A percentile compares a stretch with the other conserved stretches of the same genome.
Conservation (phyloP, 2,888 invertebrate species). For the Graphium colonna region DNA sequence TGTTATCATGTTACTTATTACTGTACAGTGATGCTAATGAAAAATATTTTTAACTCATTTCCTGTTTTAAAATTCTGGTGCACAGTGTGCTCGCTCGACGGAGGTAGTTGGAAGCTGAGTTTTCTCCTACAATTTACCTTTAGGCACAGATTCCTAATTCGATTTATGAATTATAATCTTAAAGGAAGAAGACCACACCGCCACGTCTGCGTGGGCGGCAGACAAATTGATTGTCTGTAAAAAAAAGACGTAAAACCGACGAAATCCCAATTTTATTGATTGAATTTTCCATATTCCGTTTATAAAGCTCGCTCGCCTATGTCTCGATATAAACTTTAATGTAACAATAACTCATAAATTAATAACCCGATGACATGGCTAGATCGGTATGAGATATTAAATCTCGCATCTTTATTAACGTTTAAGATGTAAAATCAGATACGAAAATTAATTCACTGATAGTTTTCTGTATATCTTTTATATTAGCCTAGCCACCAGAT, state of each 20-base stretch:
- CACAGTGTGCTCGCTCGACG: no score
- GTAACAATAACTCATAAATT: conserved; percentile 15
- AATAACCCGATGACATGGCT: conserved; percentile 8
- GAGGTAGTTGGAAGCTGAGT: no score
- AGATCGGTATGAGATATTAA: conserved; percentile 4
- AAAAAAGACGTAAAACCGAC: conserved; percentile 11
- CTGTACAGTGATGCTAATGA: no score
- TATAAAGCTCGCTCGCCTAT: conserved; percentile 6
- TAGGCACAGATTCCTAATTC: not conserved
- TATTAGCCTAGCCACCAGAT: no score
- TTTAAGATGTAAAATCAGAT: no score
- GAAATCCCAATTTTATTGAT: conserved; percentile 22
- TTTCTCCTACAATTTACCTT: not conserved
- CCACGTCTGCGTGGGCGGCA: conserved; percentile 11
- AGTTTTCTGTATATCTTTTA: no score
- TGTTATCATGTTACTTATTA: no score
- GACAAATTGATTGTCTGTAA: conserved; percentile 13
- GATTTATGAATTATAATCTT: conserved; percentile 5
- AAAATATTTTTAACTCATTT: no score
- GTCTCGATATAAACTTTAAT: conserved; percentile 3
- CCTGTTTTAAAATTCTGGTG: no score
- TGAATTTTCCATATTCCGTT: conserved; percentile 4
- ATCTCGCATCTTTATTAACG: not conserved
- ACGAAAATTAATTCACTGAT: no score
- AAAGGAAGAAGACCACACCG: not conserved